Evolutionary conservation across 2,797 vertebrate genomes (phyloP), one percentile per base, ranked within the genome.

Genomic region (Simalia tracyae): DNA sequence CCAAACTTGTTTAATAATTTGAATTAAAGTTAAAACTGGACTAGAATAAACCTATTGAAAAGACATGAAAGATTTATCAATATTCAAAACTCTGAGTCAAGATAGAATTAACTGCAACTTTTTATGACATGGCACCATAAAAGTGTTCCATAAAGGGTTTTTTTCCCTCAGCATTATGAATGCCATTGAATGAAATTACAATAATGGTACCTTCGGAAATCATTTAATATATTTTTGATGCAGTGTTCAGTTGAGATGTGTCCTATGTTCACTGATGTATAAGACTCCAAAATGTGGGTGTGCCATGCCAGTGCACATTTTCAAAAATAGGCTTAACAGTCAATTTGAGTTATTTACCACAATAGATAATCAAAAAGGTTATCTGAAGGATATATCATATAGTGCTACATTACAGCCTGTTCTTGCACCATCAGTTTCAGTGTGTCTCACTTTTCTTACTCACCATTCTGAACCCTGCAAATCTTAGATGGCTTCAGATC

Each of bases 291-390:
- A 6, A 72, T 31, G 31, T 68, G 81, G 36, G 36, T 57, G 31
- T 85, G 11, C 72, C 61, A n/a, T 42, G 64, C 86, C 91, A 89
- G 42, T 54, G 42, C 22, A 56, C 5, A 72, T 76, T 59, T 86
- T 60, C 28, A 86, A 46, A 57, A 64, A 1, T 17, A 31, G 12
- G 28, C 1, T 14, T 50, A 59, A 57, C 46, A 68, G 81, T 86
- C 81, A 31, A 6, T 86, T 89, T 72, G 54, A 89, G 42, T 86
- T 89, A 86, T 36, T 85, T 85, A 56, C 72, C 46, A 89, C n/a
- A 64, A 66, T 15, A 92, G 72, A 15, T 64, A 64, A 64, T 19
- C 76, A 66, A 89, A 31, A 42, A 57, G 36, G 59, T 36, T 85
- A 28, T 36, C 61, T 68, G 31, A 57, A 68, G 61, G 26, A 19